phyloP scores from a whole-genome alignment of 1,140 invertebrate genomes.

The Drosophila rufa region DNA sequence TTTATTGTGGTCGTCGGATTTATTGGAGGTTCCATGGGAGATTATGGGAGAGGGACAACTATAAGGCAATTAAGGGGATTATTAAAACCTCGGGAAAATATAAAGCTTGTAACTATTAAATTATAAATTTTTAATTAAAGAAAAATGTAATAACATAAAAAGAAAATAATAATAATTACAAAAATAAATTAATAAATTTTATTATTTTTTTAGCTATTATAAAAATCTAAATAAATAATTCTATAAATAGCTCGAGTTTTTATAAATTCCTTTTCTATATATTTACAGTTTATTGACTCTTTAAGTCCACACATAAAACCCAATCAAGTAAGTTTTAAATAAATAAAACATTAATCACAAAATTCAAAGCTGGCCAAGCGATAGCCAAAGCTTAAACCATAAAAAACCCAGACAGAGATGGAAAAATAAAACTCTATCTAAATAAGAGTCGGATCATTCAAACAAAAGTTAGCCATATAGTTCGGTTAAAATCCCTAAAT shows the following conservation, averaged over 20 bases:
- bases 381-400: constrained; percentile 3
- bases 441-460: constrained; percentile 45
- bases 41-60: neutral
- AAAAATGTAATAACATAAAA: neutral
- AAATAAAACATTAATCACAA: constrained; percentile 13
- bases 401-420: constrained; percentile 1
- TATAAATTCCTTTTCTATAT: neutral
- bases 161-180: too few relatives aligned
- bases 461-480: constrained; percentile 41
- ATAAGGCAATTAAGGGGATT: neutral
- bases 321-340: neutral
- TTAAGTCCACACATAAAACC: too few relatives aligned
- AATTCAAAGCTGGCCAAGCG: neutral
- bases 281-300: neutral
- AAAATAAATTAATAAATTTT: too few relatives aligned
- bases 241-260: neutral
- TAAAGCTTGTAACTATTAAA: too few relatives aligned
- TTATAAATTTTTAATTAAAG: neutral
- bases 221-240: too few relatives aligned
- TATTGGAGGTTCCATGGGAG: neutral
- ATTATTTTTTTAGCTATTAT: too few relatives aligned
- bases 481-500: constrained; percentile 49
- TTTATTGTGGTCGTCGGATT: constrained; percentile 5
- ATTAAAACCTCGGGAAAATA: too few relatives aligned
- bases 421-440: constrained; percentile 24